These are phyloP conservation scores for Tillus elongatus DNA, from an alignment of 2,888 invertebrate genomes.

Conservation along the genomic window DNA sequence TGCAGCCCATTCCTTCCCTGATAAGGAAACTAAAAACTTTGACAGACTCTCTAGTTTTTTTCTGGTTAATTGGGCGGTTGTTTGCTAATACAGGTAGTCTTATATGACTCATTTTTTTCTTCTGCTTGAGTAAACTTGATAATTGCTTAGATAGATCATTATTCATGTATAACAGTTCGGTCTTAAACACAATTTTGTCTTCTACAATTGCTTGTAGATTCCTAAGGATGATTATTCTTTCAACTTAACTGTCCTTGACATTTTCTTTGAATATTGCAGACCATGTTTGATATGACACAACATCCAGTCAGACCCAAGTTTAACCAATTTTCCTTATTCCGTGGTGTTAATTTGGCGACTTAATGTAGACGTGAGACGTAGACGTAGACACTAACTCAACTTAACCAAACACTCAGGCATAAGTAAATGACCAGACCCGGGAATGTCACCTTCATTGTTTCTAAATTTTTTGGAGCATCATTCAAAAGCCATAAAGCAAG, in stretches of 20 bases:
- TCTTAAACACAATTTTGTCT: not conserved
- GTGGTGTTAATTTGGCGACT: too few relatives aligned
- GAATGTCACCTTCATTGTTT: not conserved
- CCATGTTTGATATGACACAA: too few relatives aligned
- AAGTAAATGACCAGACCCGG: not conserved
- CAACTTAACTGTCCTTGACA: too few relatives aligned
- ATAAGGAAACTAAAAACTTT: not conserved
- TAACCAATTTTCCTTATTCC: too few relatives aligned
- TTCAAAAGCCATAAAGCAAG: not conserved
- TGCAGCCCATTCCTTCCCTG: not conserved
- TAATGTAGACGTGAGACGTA: too few relatives aligned
- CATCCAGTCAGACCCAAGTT: too few relatives aligned
- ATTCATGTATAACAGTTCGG: not conserved
- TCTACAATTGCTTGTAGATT: too few relatives aligned
- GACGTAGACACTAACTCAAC: too few relatives aligned
- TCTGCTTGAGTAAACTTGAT: not conserved
- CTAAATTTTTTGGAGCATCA: not conserved
- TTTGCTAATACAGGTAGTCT: not conserved
- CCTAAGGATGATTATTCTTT: too few relatives aligned
- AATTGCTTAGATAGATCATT: constrained; percentile 3
- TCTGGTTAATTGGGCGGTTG: not conserved
- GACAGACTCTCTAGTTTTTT: not conserved
- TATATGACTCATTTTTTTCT: not conserved
- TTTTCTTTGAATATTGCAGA: too few relatives aligned
- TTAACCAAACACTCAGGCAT: constrained; percentile 2